These are phyloP conservation scores for Spongilla lacustris DNA, from an alignment of 37 sponge, comb jelly and placozoan species.

Conservation along the genomic window DNA sequence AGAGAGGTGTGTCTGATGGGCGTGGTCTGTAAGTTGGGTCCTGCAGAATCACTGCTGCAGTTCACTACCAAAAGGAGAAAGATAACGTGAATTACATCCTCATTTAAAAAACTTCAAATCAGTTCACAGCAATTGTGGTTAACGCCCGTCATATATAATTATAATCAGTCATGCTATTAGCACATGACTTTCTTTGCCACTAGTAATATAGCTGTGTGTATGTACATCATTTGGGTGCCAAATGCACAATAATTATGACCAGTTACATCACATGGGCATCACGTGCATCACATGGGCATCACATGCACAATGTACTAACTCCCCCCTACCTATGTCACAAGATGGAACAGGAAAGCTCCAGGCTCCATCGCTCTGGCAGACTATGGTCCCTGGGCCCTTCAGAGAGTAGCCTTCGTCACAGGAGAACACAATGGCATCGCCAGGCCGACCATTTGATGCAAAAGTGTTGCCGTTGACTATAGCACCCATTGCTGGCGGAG, in stretches of 20 bases:
- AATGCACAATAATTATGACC: too few relatives aligned
- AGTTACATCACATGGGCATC: too few relatives aligned
- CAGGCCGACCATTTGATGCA: background rate
- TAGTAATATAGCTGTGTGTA: too few relatives aligned
- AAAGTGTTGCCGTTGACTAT: background rate
- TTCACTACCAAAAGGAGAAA: background rate
- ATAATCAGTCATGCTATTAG: too few relatives aligned
- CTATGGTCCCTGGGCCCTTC: background rate
- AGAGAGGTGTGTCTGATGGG: background rate
- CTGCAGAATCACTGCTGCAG: background rate
- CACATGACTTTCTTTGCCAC: too few relatives aligned
- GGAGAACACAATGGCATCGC: slow-evolving; percentile 2
- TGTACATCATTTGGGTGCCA: too few relatives aligned
- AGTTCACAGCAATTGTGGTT: too few relatives aligned
- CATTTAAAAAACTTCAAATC: too few relatives aligned
- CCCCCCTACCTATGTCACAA: background rate
- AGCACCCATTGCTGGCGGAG: background rate
- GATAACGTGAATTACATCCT: background rate
- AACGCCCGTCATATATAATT: too few relatives aligned
- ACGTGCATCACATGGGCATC: background rate
- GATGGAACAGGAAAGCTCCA: slow-evolving; percentile 13
- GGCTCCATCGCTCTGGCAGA: slow-evolving; percentile 10
- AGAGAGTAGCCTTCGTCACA: slow-evolving; percentile 20
- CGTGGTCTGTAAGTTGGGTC: background rate
- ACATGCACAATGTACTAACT: background rate